Evolutionary conservation across 2,888 invertebrate species (phyloP), one percentile per base, ranked within the genome.

Genomic region (Gymnosoma rotundatum): DNA sequence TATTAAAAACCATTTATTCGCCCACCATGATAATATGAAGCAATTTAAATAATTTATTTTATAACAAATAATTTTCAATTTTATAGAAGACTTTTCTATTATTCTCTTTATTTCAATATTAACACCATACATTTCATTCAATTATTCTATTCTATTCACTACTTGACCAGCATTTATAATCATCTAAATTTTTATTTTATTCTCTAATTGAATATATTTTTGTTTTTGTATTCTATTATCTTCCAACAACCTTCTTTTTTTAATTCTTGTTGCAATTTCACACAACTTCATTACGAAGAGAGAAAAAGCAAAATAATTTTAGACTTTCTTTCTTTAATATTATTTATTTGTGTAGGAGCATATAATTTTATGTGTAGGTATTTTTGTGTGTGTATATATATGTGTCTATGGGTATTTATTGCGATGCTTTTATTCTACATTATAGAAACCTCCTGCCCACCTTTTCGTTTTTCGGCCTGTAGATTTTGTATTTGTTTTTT

Each of bases 141-240:
- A 78, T 81, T 69, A 74, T 78, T 74, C 42, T 9, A 10, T 79
- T 66, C 45, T 60, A 60, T 81, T 61, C 16, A 48, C 60, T 64
- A 78, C 78, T 76, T 80, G 84, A 84, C 84, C 81, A 74, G 84
- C 80, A 84, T 84, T 81, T 64, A 69, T 81, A 81, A 84, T 78
- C 70, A 61, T 60, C 32, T 54, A 16, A 42, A 61, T 18, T 42
- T 12, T 25, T 69, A 52, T 70, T 78, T 64, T 58, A 52, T 54
- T 50, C 54, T 81, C 81, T 81, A 81, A 84, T 81, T 84, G 74
- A 84, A 83, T 79, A 83, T 0, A 3, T 8, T 20, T 50, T 63
- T 78, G 61, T 14, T 36, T 25, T 12, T 4, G 10, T 56, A 9
- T 58, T 45, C 1, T 7, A 16, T 36, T 56, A 45, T 58, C 48